phyloP scores from a whole-genome alignment of 2,113 vertebrate genomes.

The Helogale parvula region DNA sequence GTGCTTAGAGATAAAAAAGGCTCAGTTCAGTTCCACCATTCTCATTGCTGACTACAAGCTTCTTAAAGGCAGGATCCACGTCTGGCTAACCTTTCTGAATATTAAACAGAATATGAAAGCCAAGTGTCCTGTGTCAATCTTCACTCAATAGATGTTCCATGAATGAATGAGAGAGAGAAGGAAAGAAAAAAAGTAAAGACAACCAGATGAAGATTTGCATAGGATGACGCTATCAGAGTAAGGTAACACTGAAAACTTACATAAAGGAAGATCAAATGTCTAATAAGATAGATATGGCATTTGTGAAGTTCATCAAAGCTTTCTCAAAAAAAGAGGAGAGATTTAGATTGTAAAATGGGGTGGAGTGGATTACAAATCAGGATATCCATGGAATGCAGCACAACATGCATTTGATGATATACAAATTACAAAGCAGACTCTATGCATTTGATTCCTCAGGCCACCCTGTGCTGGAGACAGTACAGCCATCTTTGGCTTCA shows the following conservation, averaged over 20 bases:
- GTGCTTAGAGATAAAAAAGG: neutral
- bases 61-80: constrained; percentile 1
- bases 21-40: neutral
- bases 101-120: neutral
- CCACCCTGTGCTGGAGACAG: neutral
- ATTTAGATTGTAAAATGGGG: neutral
- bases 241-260: neutral
- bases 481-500: neutral
- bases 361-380: neutral
- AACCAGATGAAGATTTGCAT: neutral
- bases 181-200: neutral
- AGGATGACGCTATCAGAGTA: neutral
- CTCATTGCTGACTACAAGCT: neutral
- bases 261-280: neutral
- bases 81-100: neutral
- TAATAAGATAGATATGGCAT: neutral
- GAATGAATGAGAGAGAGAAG: neutral
- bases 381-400: neutral
- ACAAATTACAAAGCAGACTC: too few species aligned
- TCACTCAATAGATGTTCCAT: neutral
- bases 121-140: neutral
- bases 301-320: neutral
- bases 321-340: neutral
- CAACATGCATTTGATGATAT: neutral
- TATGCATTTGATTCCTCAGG: neutral